Base-by-base conservation (phyloP, 2,113 vertebrate genomes). In the Lepisosteus oculatus region DNA sequence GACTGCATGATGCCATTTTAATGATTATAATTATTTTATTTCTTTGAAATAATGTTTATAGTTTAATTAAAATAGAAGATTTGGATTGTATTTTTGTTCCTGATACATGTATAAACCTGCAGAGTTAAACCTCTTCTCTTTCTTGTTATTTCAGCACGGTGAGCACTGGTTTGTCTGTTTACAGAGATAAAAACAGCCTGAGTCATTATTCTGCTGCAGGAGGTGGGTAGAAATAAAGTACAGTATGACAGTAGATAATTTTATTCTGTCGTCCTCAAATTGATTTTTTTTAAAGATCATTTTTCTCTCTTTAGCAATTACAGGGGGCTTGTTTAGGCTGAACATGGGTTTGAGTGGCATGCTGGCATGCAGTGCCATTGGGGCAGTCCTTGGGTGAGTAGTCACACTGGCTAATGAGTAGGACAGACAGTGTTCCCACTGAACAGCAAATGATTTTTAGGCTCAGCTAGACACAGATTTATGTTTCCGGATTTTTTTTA, bases 241-340 rank as follows among this genome's bases (percentile, higher is more conserved):
- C 29, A 29, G 29, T 1, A 29, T 29, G 29, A 29, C 14, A 3
- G 29, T n/a, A 54, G 29, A 29, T 57, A n/a, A 8, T 44, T 14
- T 70, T 8, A 51, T 6, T 62, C 15, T 71, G n/a, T 41, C 0
- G 45, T 43, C 13, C 2, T 55, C 13, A 55, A 55, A 13, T 51
- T 67, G 43, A 47, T 47, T 67, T 47, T 17, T 67, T 29, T 29
- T 29, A 29, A 29, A 29, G 29, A 29, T 29, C 29, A 29, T 29
- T 51, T 51, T 51, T 9, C 9, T 51, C 12, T 3, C 63, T 4
- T 9, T 57, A 98, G 96, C 89, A 76, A 85, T 94, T 77, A 94
- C 95, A 6, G 94, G 93, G 81, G 90, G 92, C 72, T 79, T 98
- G 14, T 98, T 95, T 84, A 89, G 96, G 76, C 80, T 96, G 73